Base-by-base conservation (phyloP, 1,140 invertebrate genomes). In the Bombus waltoni region DNA sequence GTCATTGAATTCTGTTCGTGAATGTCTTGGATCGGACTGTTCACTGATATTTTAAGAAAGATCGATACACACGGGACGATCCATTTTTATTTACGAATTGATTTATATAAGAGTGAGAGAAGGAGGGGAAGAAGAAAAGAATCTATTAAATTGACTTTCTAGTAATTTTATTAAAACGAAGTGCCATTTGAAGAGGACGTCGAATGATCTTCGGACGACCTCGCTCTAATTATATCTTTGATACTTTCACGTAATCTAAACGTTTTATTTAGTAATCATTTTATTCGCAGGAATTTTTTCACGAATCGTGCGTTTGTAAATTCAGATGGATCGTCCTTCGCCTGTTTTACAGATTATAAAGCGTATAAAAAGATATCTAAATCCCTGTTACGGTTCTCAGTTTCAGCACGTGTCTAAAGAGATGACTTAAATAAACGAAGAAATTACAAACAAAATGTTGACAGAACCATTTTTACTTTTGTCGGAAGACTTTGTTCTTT, bases 381-480 rank as follows among this genome's bases (percentile, higher is more conserved):
- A 59, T 59, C 35, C 53, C 74, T 76, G 53, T 76, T 76, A 76
- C 74, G 74, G 74, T 76, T 76, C 74, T 76, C 74, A 44, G 42
- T 73, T 73, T 25, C 70, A 75, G 73, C 47, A 40, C 35, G 53
- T 76, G 74, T 76, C 15, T 76, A 76, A 76, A 59, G 11, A 35
- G 18, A 76, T 40, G 74, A 76, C 15, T 38, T 28, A 25, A 76
- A 76, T 76, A 76, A 76, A 76, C 25, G 53, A 76, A 59, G 74
- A 59, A 59, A 38, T 38, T 53, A n/a, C 15, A 76, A 76, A 35
- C 11, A 28, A 28, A 25, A 76, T 10, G 3, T 44, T 18, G 25
- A 15, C 28, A 1, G n/a, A 44, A 73, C 28, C n/a, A 28, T 44
- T 73, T 44, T 44, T 22, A 72, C 5, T 72, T 44, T 40, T 66